Percentiles rank a stretch among this genome's conserved stretches.
phyloP scores from a whole-genome alignment of 2,888 invertebrate genomes.

The Apoda limacodes region DNA sequence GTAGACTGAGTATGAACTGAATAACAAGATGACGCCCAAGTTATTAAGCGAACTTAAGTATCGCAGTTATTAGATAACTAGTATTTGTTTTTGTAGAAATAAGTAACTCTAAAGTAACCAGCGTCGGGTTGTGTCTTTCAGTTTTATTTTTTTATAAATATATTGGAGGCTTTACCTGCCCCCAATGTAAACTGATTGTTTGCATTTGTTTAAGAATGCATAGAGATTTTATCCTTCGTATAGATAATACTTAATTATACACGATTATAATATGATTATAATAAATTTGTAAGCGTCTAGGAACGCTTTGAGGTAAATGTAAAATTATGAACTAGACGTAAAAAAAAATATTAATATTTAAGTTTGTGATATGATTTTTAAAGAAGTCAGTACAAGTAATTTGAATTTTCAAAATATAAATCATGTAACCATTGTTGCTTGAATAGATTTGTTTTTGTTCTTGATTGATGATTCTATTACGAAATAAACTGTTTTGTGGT shows the following conservation, averaged over 20 bases:
- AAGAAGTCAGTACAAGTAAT: conserved; percentile 48
- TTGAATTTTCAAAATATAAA: conserved; percentile 43
- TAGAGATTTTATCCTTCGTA: conserved; percentile 35
- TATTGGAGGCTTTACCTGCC: conserved; percentile 36
- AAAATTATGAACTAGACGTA: conserved; percentile 13
- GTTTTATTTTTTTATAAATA: conserved; percentile 46
- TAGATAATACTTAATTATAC: too few species aligned
- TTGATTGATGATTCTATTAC: conserved; percentile 29
- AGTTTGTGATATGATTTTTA: conserved; percentile 48
- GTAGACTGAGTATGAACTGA: too few species aligned
- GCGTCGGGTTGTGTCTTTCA: conserved; percentile 53
- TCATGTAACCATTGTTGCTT: conserved; percentile 45
- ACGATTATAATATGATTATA: conserved; percentile 13
- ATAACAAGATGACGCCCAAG: too few species aligned
- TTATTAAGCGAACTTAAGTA: too few species aligned
- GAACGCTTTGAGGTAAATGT: conserved; percentile 24
- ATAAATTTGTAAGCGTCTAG: conserved; percentile 26
- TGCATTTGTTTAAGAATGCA: conserved; percentile 65
- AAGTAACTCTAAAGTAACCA: conserved; percentile 18
- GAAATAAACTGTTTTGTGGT: conserved; percentile 35
- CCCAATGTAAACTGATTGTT: conserved; percentile 37
- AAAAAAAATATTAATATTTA: conserved; percentile 23
- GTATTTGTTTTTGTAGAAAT: too few species aligned
- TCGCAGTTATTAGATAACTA: too few species aligned
- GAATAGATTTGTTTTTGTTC: conserved; percentile 31